phyloP scores from a whole-genome alignment of 2,888 invertebrate species.

The Tetramorium bicarinatum region DNA sequence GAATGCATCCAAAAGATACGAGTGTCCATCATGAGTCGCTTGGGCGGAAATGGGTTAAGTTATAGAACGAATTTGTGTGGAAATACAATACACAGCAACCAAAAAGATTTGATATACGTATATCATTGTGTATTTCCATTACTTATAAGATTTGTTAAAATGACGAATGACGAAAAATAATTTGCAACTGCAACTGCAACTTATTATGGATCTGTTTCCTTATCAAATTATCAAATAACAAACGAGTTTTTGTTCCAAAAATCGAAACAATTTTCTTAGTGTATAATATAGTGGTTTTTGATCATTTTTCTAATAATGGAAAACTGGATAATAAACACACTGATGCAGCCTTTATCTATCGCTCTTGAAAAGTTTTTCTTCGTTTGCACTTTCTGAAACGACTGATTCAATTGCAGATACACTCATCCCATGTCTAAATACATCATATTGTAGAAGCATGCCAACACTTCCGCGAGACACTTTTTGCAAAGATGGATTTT shows the following conservation, averaged over 20 bases:
- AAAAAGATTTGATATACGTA: no score
- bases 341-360: background rate
- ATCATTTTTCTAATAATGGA: background rate
- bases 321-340: background rate
- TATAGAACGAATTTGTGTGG: no score
- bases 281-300: background rate
- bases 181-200: background rate
- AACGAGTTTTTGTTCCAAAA: background rate
- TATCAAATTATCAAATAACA: background rate
- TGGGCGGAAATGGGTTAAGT: no score
- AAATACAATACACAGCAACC: no score
- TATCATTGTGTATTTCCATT: no score
- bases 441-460: constrained; percentile 48
- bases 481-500: constrained; percentile 64
- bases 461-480: constrained; percentile 34
- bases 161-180: background rate
- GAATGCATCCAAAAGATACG: no score
- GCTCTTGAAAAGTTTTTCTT: background rate
- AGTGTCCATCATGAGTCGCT: no score
- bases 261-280: background rate
- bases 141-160: background rate
- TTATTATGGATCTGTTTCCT: background rate
- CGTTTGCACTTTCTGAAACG: constrained; percentile 6
- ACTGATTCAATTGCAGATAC: constrained; percentile 62
- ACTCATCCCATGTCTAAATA: constrained; percentile 66